Evolutionary conservation across 1,140 invertebrate species (phyloP).

Genomic region (Drosophila sp.): DNA sequence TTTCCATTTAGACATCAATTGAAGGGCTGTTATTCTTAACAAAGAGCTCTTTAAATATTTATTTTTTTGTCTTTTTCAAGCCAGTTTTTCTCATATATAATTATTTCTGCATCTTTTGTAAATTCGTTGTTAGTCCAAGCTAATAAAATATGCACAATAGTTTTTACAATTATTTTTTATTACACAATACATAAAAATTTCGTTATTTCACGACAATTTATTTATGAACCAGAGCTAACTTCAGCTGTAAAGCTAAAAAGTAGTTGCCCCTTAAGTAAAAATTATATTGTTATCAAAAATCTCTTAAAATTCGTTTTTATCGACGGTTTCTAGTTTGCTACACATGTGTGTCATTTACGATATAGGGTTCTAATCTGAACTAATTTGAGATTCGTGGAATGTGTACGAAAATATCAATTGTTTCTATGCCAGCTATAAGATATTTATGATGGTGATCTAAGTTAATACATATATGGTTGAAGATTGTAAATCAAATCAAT

Average conservation of each 20-base stretch:
- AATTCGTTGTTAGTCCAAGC: too few relatives aligned
- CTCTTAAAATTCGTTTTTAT: background rate
- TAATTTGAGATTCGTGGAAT: conserved; percentile 6
- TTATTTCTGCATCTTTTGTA: too few relatives aligned
- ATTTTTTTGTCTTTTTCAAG: too few relatives aligned
- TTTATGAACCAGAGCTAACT: background rate
- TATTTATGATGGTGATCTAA: background rate
- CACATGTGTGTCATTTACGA: background rate
- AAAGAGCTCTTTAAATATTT: too few relatives aligned
- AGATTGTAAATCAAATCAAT: background rate
- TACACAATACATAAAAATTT: conserved; percentile 4
- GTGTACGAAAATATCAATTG: background rate
- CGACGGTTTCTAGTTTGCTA: conserved; percentile 7
- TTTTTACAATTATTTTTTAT: conserved; percentile 3
- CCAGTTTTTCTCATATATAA: too few relatives aligned
- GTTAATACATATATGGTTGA: background rate
- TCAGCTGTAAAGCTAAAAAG: background rate
- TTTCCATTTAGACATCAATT: too few relatives aligned
- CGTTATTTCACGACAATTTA: background rate
- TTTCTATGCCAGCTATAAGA: background rate
- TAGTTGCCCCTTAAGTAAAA: background rate
- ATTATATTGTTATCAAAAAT: conserved; percentile 2
- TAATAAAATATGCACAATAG: background rate
- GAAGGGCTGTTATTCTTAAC: too few relatives aligned
- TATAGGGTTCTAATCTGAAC: background rate